Percentiles rank a stretch among this genome's conserved stretches.
Evolutionary conservation across 2,888 invertebrate genomes (phyloP).

Genomic region (Epistrophella euchroma): DNA sequence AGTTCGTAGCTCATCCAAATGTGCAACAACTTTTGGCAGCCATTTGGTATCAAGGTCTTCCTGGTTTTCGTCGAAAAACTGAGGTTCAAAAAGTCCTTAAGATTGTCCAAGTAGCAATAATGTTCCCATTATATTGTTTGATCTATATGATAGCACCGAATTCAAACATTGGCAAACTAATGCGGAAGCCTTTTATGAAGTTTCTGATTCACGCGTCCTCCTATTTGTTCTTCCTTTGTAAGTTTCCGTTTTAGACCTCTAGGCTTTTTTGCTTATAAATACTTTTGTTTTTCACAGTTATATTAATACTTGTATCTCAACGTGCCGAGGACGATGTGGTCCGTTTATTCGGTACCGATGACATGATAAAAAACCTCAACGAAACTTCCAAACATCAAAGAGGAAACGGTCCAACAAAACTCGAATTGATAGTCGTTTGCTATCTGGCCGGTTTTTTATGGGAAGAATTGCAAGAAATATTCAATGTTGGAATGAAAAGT

Average conservation of each 20-base stretch:
- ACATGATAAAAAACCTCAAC: slow-evolving; percentile 87
- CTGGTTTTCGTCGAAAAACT: slow-evolving; percentile 94
- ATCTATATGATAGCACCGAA: slow-evolving; percentile 94
- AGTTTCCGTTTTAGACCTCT: slow-evolving; percentile 20
- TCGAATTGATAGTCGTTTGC: slow-evolving; percentile 92
- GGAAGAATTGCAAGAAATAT: slow-evolving; percentile 96
- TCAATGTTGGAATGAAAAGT: slow-evolving; percentile 92
- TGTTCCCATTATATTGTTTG: slow-evolving; percentile 94
- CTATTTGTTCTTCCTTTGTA: slow-evolving; percentile 96
- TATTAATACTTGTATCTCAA: slow-evolving; percentile 96
- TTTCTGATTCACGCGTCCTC: slow-evolving; percentile 97
- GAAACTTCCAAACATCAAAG: slow-evolving; percentile 89
- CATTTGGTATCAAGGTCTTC: slow-evolving; percentile 98
- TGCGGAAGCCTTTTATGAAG: slow-evolving; percentile 98
- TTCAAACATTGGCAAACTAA: slow-evolving; percentile 90
- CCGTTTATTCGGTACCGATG: slow-evolving; percentile 89
- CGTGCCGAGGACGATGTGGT: slow-evolving; percentile 92
- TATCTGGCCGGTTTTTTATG: slow-evolving; percentile 96
- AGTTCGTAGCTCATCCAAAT: slow-evolving; percentile 98
- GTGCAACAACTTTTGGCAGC: slow-evolving; percentile 96
- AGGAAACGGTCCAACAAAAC: slow-evolving; percentile 92
- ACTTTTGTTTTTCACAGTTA: slow-evolving; percentile 85
- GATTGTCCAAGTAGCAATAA: slow-evolving; percentile 89
- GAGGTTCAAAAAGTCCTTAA: slow-evolving; percentile 89
- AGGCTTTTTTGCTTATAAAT: background rate